Conservation (phyloP, 1,140 invertebrate species). For the Sarcophaga peregrina region DNA sequence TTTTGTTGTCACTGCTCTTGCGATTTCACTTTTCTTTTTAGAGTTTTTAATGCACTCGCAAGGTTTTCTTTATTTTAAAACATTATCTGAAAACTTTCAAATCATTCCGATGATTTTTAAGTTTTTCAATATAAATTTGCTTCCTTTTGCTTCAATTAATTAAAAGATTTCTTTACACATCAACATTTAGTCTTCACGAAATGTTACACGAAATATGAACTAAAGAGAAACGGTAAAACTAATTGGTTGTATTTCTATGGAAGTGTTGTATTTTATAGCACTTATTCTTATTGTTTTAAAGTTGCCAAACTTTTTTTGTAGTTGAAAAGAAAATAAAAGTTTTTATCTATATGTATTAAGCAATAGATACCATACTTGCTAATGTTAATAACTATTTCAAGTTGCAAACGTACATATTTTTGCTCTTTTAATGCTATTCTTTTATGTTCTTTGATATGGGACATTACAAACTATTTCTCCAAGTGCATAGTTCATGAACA, state of each 20-base stretch:
- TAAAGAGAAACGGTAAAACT: conserved; percentile 21
- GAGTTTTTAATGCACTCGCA: background rate
- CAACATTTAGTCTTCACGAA: conserved; percentile 27
- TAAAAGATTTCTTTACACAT: conserved; percentile 10
- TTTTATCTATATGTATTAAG: too few species aligned
- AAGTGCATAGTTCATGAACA: too few species aligned
- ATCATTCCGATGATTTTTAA: conserved; percentile 23
- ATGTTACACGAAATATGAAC: conserved; percentile 30
- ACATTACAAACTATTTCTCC: too few species aligned
- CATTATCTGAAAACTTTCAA: conserved; percentile 31
- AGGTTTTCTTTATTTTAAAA: background rate
- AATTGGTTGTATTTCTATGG: background rate
- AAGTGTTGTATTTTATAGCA: too few species aligned
- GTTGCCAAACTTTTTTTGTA: too few species aligned
- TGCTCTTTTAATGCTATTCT: too few species aligned
- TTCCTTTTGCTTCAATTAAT: conserved; percentile 15
- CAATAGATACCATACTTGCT: too few species aligned
- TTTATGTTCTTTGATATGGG: too few species aligned
- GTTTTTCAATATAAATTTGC: background rate
- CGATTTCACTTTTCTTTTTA: background rate
- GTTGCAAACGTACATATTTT: too few species aligned
- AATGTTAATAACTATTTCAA: too few species aligned
- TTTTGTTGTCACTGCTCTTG: background rate
- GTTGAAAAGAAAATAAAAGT: background rate
- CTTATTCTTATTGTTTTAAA: too few species aligned